Evolutionary conservation across 2,888 invertebrate genomes (phyloP).

Genomic region (Lithophane socia): DNA sequence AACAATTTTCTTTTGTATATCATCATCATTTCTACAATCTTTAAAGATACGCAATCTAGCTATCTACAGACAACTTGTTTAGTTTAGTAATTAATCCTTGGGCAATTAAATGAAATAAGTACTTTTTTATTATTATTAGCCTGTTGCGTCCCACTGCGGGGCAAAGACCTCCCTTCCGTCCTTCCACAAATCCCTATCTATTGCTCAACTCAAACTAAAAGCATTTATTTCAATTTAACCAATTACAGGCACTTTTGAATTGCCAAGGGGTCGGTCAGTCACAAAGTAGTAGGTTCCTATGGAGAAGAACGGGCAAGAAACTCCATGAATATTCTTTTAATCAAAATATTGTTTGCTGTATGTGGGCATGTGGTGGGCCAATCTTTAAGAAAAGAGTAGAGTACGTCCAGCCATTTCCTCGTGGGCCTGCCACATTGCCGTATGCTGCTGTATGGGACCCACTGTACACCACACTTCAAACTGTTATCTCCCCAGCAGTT

Average conservation of each 20-base stretch:
- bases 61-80: conserved; percentile 5
- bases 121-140: not conserved
- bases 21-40: not conserved
- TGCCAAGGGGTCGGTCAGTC: too few relatives aligned
- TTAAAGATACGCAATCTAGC: conserved; percentile 4
- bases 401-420: not conserved
- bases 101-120: not conserved
- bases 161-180: not conserved
- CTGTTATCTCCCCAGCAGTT: too few relatives aligned
- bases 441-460: not conserved
- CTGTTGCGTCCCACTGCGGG: not conserved
- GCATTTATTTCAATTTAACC: too few relatives aligned
- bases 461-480: too few relatives aligned
- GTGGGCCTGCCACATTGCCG: not conserved
- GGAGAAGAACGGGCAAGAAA: too few relatives aligned
- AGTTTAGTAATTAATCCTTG: not conserved
- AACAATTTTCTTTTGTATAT: conserved; percentile 1
- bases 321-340: too few relatives aligned
- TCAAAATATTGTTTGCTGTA: too few relatives aligned
- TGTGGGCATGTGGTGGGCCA: not conserved
- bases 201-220: not conserved
- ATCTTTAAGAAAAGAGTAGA: not conserved
- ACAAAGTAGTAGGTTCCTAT: too few relatives aligned
- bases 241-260: too few relatives aligned
- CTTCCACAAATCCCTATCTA: not conserved